These are phyloP conservation scores for Nephotettix cincticeps DNA, from an alignment of 1,140 invertebrate genomes.

Conservation along the genomic window DNA sequence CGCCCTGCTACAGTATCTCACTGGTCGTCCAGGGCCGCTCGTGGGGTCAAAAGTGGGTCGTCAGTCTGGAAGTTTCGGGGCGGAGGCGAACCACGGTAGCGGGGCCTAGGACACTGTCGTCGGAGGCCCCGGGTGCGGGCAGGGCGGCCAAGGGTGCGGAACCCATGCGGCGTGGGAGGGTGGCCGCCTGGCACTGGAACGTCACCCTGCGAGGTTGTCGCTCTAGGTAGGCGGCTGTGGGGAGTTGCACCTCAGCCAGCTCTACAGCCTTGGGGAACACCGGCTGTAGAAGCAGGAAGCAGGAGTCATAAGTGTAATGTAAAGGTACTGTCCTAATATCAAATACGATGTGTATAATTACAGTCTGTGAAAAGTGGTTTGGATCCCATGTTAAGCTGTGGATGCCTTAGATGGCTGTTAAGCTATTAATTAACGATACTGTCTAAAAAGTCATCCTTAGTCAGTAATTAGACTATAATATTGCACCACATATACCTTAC, in stretches of 20 bases:
- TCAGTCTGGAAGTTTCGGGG: not conserved
- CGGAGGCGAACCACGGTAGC: not conserved
- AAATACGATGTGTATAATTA: too few relatives aligned
- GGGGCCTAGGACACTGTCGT: not conserved
- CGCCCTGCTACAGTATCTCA: not conserved
- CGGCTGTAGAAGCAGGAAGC: too few relatives aligned
- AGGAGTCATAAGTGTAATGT: too few relatives aligned
- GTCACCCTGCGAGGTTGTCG: not conserved
- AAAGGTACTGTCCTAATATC: too few relatives aligned
- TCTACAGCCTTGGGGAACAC: too few relatives aligned
- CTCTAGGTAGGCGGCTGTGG: not conserved
- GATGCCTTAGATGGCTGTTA: too few relatives aligned
- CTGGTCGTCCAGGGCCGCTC: not conserved
- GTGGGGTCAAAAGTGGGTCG: not conserved
- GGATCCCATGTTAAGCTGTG: too few relatives aligned
- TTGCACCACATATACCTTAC: too few relatives aligned
- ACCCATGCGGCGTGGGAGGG: not conserved
- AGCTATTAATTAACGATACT: too few relatives aligned
- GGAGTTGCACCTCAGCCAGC: not conserved
- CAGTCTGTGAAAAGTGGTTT: too few relatives aligned
- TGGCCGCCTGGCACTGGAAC: not conserved
- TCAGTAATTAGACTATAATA: too few relatives aligned
- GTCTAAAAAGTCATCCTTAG: too few relatives aligned
- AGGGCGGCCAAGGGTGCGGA: not conserved
- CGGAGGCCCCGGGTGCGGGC: not conserved